A percentile compares a stretch with the other conserved stretches of the same genome.
These are phyloP conservation scores for Callaeas wilsoni DNA, from an alignment of 2,113 vertebrate species.

Conservation along the genomic window DNA sequence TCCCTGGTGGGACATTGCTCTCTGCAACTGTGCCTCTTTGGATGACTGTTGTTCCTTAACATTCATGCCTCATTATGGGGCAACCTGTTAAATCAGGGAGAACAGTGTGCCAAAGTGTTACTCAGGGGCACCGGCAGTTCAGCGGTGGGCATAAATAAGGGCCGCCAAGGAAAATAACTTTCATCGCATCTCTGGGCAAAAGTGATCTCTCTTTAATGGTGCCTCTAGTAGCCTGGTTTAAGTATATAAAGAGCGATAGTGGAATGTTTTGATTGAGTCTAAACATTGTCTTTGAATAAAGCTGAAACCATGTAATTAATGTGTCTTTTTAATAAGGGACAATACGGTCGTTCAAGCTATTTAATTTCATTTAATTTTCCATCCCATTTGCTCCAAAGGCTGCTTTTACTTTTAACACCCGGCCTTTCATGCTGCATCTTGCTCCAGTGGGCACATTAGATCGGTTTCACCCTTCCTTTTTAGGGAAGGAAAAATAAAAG, in stretches of 20 bases:
- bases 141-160: conserved; percentile 62
- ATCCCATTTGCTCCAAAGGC: conserved; percentile 95
- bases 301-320: conserved; percentile 97
- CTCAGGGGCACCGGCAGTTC: conserved; percentile 70
- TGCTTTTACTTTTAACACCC: conserved; percentile 87
- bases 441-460: conserved; percentile 87
- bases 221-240: conserved; percentile 75
- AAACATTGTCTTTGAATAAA: conserved; percentile 92
- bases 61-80: conserved; percentile 83
- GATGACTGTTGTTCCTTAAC: conserved; percentile 81
- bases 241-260: conserved; percentile 80
- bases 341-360: conserved; percentile 94
- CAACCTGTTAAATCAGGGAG: conserved; percentile 87
- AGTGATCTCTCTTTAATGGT: conserved; percentile 74
- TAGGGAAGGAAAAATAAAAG: conserved; percentile 81
- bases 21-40: conserved; percentile 76
- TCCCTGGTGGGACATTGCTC: conserved; percentile 83
- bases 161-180: conserved; percentile 57
- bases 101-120: conserved; percentile 73
- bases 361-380: conserved; percentile 99
- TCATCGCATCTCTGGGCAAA: conserved; percentile 62
- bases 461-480: conserved; percentile 86
- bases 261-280: conserved; percentile 90
- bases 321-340: conserved; percentile 91
- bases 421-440: conserved; percentile 83